phyloP scores from a whole-genome alignment of 2,113 vertebrate genomes.

The Calidris pygmaea region DNA sequence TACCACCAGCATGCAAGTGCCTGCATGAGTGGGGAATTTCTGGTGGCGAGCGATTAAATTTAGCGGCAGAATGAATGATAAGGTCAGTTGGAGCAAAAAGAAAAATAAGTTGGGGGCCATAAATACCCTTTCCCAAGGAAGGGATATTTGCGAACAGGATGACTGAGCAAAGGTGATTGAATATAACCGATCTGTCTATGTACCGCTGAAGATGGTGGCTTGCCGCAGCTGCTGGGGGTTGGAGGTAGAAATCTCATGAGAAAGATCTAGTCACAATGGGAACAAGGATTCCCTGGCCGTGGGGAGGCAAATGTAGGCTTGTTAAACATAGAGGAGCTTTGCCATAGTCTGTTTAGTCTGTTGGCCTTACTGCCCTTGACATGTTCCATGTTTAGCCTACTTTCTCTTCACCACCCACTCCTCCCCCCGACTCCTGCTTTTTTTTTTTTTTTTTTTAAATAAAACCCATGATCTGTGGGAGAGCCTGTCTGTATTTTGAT shows the following conservation, averaged over 20 bases:
- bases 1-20: not conserved
- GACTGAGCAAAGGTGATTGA: not conserved
- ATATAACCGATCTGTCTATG: not conserved
- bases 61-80: not conserved
- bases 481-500: not conserved
- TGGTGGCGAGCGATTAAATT: not conserved
- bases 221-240: not conserved
- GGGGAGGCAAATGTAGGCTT: not conserved
- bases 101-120: not conserved
- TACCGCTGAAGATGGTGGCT: not conserved
- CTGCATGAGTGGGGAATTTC: not conserved
- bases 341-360: not conserved
- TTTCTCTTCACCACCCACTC: not conserved
- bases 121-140: not conserved
- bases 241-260: not conserved
- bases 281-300: not conserved
- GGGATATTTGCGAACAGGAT: not conserved
- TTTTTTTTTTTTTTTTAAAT: not conserved
- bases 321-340: not conserved
- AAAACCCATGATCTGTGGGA: not conserved
- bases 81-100: not conserved
- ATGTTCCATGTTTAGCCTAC: not conserved
- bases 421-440: rapidly evolving
- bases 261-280: not conserved
- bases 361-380: not conserved